Conservation (phyloP, 2,888 invertebrate genomes). For the Cephus runcator region DNA sequence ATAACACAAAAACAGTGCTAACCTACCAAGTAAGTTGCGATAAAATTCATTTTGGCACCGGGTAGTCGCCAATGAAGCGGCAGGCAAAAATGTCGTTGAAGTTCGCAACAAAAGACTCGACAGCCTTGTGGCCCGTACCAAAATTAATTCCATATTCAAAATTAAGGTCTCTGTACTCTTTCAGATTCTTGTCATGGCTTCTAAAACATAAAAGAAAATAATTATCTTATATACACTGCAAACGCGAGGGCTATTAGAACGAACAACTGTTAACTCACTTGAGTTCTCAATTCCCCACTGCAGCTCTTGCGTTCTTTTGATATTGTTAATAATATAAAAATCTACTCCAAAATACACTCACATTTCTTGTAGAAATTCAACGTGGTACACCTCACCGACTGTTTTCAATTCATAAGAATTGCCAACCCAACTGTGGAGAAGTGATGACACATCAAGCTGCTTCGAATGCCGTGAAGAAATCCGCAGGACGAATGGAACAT, state of each 20-base stretch:
- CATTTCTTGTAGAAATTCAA: neutral
- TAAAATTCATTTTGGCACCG: slow-evolving; percentile 31
- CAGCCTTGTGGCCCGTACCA: slow-evolving; percentile 35
- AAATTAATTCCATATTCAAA: slow-evolving; percentile 42
- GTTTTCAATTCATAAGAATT: neutral
- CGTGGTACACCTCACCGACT: neutral
- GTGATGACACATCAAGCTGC: neutral
- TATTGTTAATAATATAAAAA: neutral
- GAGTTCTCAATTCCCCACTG: neutral
- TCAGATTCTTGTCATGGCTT: neutral
- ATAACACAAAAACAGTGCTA: slow-evolving; percentile 19
- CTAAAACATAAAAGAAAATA: neutral
- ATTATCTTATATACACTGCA: neutral
- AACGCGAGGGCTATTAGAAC: neutral
- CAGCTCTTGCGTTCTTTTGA: neutral
- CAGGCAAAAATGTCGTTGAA: slow-evolving; percentile 22
- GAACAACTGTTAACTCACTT: neutral
- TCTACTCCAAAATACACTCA: neutral
- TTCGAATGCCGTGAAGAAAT: neutral
- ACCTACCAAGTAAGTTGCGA: slow-evolving; percentile 23
- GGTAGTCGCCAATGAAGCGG: slow-evolving; percentile 21
- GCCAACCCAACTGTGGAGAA: neutral
- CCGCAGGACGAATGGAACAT: neutral
- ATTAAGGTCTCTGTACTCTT: neutral
- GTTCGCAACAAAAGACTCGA: slow-evolving; percentile 27